These are phyloP conservation scores for Hemiprocne comata DNA, from an alignment of 2,113 vertebrate species.

Conservation along the genomic window DNA sequence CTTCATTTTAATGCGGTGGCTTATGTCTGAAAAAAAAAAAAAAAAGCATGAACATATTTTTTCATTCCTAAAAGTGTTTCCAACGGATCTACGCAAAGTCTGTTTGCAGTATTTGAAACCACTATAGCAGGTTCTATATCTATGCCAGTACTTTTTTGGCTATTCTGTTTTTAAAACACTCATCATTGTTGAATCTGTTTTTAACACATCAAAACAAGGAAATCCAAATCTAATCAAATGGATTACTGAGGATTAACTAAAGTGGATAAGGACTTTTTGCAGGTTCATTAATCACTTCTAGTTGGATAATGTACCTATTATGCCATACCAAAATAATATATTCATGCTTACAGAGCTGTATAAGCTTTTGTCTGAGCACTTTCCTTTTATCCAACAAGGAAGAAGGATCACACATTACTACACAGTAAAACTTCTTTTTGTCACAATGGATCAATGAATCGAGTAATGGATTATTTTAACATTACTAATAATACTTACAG, in stretches of 20 bases:
- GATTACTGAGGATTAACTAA: neutral
- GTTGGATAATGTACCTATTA: neutral
- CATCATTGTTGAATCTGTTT: neutral
- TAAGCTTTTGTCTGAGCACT: neutral
- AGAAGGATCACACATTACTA: neutral
- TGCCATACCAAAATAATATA: neutral
- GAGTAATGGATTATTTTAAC: neutral
- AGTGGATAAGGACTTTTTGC: neutral
- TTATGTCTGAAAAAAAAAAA: neutral
- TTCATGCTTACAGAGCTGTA: neutral
- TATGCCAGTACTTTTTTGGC: neutral
- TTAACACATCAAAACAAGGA: neutral
- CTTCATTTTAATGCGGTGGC: neutral
- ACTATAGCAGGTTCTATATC: neutral
- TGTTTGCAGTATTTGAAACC: neutral
- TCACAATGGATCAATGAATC: neutral
- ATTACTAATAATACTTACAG: neutral
- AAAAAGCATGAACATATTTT: neutral
- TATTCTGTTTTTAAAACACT: neutral
- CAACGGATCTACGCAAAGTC: neutral
- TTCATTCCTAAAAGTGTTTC: constrained; percentile 6
- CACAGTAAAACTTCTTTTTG: neutral
- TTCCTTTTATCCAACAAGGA: neutral
- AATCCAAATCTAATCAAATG: neutral
- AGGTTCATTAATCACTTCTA: neutral